phyloP scores from a whole-genome alignment of 2,113 vertebrate species.

The Ptilorrhoa leucosticta region DNA sequence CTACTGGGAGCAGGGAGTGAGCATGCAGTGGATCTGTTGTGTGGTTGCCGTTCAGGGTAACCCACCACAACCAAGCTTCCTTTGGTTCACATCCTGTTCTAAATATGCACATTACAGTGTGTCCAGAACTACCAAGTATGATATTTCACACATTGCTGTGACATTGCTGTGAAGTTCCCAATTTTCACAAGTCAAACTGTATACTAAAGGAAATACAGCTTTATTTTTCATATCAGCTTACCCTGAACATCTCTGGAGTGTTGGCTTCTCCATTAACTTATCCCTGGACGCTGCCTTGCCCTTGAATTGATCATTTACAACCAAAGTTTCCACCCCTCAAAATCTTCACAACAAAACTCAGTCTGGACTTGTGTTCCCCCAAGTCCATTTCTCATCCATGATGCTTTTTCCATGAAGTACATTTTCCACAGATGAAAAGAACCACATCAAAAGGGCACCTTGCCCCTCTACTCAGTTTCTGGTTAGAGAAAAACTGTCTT shows the following conservation, averaged over 20 bases:
- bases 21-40: fast-evolving
- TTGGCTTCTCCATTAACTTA: neutral
- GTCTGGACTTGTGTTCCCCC: neutral
- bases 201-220: neutral
- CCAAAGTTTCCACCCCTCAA: neutral
- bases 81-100: neutral
- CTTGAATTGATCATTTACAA: neutral
- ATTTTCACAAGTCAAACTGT: neutral
- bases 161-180: neutral
- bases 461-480: neutral
- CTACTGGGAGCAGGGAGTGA: neutral
- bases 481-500: neutral
- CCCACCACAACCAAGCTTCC: neutral
- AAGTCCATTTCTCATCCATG: neutral
- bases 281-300: neutral
- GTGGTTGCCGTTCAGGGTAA: neutral
- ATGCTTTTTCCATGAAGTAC: neutral
- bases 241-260: neutral
- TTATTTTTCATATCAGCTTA: neutral
- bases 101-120: neutral
- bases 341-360: neutral
- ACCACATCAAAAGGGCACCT: neutral
- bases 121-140: neutral
- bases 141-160: neutral
- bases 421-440: neutral